These are phyloP conservation scores for Chionomys nivalis DNA, from an alignment of 2,113 vertebrate species.

Conservation along the genomic window DNA sequence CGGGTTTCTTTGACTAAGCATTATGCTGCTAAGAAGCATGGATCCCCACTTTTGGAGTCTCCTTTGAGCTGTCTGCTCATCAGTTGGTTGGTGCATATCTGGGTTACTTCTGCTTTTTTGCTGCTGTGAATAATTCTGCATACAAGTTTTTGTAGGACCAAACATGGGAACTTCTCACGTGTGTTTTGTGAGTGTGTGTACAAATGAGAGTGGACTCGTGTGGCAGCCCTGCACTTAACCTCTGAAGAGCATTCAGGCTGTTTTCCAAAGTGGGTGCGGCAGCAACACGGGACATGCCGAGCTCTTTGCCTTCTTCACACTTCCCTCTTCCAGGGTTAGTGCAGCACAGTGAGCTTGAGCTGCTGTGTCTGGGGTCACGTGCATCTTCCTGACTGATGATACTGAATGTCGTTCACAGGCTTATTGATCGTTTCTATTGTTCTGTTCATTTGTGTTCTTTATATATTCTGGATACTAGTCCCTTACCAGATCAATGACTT, in stretches of 20 bases:
- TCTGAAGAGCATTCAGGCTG: background rate
- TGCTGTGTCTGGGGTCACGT: background rate
- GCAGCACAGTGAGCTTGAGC: background rate
- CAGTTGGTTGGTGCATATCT: background rate
- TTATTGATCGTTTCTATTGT: background rate
- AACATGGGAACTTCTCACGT: background rate
- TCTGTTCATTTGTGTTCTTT: slow-evolving; percentile 7
- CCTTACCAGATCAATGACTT: background rate
- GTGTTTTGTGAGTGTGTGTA: background rate
- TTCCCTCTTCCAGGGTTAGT: background rate
- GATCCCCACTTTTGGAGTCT: background rate
- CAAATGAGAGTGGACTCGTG: background rate
- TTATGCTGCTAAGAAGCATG: background rate
- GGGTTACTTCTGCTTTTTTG: background rate
- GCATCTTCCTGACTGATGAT: background rate
- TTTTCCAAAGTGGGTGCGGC: background rate
- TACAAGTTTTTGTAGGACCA: background rate
- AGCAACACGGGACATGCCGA: background rate
- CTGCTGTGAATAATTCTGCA: background rate
- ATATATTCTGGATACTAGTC: background rate
- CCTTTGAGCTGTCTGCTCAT: background rate
- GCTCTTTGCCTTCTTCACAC: background rate
- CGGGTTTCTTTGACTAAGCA: background rate
- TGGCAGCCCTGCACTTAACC: background rate
- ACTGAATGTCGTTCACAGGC: background rate